These are phyloP conservation scores for Pangasianodon hypophthalmus DNA, from an alignment of 2,113 vertebrate genomes.

Conservation along the genomic window DNA sequence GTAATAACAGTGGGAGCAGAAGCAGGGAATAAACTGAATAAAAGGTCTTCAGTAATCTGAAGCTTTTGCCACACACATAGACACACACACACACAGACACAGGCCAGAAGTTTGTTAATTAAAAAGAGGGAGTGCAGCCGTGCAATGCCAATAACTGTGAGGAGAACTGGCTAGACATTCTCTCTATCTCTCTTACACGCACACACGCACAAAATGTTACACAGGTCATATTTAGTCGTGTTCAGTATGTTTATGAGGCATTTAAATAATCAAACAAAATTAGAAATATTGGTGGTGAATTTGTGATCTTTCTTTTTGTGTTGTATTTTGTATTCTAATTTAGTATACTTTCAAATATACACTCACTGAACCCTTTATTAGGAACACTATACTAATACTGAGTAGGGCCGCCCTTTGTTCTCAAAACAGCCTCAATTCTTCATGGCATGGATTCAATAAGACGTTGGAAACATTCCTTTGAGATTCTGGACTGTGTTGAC, in stretches of 20 bases:
- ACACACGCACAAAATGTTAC: background rate
- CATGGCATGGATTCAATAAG: background rate
- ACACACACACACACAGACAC: background rate
- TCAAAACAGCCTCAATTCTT: background rate
- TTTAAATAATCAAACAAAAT: background rate
- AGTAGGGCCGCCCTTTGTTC: background rate
- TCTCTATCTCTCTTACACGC: background rate
- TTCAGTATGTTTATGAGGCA: background rate
- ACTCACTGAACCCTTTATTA: background rate
- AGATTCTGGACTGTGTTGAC: background rate
- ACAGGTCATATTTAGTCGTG: background rate
- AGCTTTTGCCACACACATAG: constrained; percentile 12
- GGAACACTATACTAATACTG: background rate
- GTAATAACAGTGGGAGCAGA: constrained; percentile 17
- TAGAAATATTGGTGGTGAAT: background rate
- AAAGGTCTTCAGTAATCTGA: constrained; percentile 10
- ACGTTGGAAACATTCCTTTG: background rate
- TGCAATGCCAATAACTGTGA: constrained; percentile 14
- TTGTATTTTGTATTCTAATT: background rate
- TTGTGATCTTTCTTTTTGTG: background rate
- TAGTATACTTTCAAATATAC: background rate
- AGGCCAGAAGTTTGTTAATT: constrained; percentile 15
- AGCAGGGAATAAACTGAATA: constrained; percentile 19
- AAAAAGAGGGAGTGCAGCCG: constrained; percentile 7
- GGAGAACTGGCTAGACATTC: background rate